Evolutionary conservation across 2,888 invertebrate genomes (phyloP), one percentile per base, ranked within the genome.

Genomic region (Cantharis flavilabris): DNA sequence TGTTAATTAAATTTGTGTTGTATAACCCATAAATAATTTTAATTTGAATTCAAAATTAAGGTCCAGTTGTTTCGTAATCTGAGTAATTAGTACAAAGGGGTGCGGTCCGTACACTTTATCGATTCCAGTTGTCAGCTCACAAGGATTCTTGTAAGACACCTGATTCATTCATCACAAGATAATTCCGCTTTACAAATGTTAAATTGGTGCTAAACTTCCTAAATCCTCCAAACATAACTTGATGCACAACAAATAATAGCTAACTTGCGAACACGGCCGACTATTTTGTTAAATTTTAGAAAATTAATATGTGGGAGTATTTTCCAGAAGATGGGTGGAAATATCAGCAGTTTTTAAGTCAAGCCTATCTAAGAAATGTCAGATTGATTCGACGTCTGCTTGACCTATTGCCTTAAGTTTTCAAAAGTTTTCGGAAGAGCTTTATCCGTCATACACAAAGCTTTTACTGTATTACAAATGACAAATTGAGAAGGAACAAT

Each of bases 91-190:
- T 69, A 63, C 30, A 69, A 73, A 69, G 73, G 73, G 73, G 73
- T 73, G 73, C 73, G 73, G 73, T 73, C 73, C 70, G 73, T 16
- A 33, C 10, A 75, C 75, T 65, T 70, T 71, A 75, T 75, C 71
- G 73, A 73, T 71, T 65, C 74, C 26, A 26, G 65, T 72, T 67
- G 73, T 73, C 62, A 67, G 74, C 77, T 49, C 69, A 72, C 67
- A 71, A 70, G 70, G 67, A 69, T 70, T 28, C 23, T 71, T 64
- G 70, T 73, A 65, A 71, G 76, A 71, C 77, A 79, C 79, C 79
- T 79, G 79, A 76, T 74, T 77, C 77, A 77, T 79, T 77, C 77
- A 79, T 79, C 79, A 79, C 77, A 33, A 70, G 74, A 74, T 77
- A 79, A 79, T 79, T 79, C 77, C 72, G 67, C 71, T 70, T 71